Conservation (phyloP, 1,140 invertebrate species). For the Nymphalis io region DNA sequence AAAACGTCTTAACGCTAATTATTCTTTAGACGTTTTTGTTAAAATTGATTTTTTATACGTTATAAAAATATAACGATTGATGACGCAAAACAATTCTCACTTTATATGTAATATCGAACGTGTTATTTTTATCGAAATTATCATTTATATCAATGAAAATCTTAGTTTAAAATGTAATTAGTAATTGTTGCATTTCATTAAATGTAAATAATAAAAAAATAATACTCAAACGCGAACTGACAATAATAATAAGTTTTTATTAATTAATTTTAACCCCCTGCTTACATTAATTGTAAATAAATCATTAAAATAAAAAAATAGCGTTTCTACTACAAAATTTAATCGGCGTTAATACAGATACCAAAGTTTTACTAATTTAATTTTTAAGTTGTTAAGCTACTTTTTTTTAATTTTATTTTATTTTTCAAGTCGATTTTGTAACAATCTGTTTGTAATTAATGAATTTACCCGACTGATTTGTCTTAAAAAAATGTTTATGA, state of each 20-base stretch:
- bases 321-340: constrained; percentile 74
- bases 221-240: constrained; percentile 78
- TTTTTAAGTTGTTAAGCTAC: constrained; percentile 74
- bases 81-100: constrained; percentile 1
- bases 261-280: constrained; percentile 62
- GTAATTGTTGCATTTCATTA: constrained; percentile 40
- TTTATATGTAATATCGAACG: constrained; percentile 1
- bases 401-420: constrained; percentile 59
- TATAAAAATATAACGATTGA: background rate
- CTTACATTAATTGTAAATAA: constrained; percentile 72
- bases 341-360: constrained; percentile 77
- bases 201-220: constrained; percentile 67
- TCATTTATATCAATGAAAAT: constrained; percentile 9
- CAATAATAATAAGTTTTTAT: constrained; percentile 73
- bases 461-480: constrained; percentile 21
- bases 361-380: constrained; percentile 79
- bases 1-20: constrained; percentile 10
- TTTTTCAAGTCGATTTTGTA: constrained; percentile 38
- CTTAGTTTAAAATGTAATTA: constrained; percentile 10
- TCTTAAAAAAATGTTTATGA: constrained; percentile 23
- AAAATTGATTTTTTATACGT: background rate
- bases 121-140: background rate
- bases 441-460: constrained; percentile 34
- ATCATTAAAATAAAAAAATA: constrained; percentile 66
- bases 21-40: constrained; percentile 14